Evolutionary conservation across 2,888 invertebrate species (phyloP).

Genomic region (Venusia cambrica): DNA sequence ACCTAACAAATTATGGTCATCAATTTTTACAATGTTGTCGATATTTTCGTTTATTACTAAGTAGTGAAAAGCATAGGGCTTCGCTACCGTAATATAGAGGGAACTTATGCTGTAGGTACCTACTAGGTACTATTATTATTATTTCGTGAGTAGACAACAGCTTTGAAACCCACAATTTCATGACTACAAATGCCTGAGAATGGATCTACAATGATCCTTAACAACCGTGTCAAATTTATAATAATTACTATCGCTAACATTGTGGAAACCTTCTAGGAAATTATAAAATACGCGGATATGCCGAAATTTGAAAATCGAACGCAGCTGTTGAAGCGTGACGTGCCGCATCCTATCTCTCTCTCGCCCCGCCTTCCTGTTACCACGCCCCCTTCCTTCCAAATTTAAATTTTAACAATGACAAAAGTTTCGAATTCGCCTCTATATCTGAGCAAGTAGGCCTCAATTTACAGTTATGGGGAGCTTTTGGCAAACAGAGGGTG

Average conservation of each 20-base stretch:
- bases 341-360: slow-evolving; percentile 59
- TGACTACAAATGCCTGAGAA: too few relatives aligned
- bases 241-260: too few relatives aligned
- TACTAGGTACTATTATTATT: too few relatives aligned
- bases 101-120: too few relatives aligned
- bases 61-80: too few relatives aligned
- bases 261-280: slow-evolving; percentile 26
- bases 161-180: too few relatives aligned
- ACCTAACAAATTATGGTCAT: too few relatives aligned
- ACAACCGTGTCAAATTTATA: slow-evolving; percentile 18
- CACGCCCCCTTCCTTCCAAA: slow-evolving; percentile 71
- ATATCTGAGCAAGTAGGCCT: slow-evolving; percentile 12
- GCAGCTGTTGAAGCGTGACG: slow-evolving; percentile 29
- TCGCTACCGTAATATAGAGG: too few relatives aligned
- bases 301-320: slow-evolving; percentile 26
- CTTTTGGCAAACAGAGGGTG: slow-evolving; percentile 12
- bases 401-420: slow-evolving; percentile 54
- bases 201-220: slow-evolving; percentile 26
- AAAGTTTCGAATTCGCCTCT: slow-evolving; percentile 20
- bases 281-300: slow-evolving; percentile 25
- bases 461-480: slow-evolving; percentile 7
- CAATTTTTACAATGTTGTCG: too few relatives aligned
- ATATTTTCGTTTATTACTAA: too few relatives aligned
- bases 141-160: too few relatives aligned
- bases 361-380: slow-evolving; percentile 60